Conservation (phyloP, 2,113 vertebrate species). For the Colistium nudipinnis region DNA sequence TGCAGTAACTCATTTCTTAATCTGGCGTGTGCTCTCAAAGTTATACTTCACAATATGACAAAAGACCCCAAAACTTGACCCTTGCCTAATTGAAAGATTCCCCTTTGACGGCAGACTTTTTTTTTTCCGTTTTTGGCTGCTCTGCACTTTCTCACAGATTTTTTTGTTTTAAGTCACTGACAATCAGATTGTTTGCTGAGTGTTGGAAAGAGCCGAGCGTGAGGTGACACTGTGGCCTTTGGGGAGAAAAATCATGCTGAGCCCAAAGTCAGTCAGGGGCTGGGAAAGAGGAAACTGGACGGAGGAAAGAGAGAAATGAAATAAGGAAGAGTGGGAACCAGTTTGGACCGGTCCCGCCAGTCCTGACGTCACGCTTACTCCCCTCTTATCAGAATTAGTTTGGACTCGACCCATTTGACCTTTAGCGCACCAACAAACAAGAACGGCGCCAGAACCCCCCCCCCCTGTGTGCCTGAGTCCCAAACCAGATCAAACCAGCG, state of each 20-base stretch:
- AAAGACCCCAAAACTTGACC: too few relatives aligned
- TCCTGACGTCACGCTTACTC: conserved; percentile 4
- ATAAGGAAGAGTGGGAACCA: conserved; percentile 65
- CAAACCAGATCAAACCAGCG: conserved; percentile 1
- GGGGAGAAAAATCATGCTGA: conserved; percentile 35
- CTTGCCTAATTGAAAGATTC: background rate
- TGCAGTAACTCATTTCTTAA: too few relatives aligned
- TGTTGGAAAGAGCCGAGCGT: conserved; percentile 2
- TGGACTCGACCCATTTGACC: too few relatives aligned
- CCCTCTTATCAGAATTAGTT: background rate
- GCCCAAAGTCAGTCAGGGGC: background rate
- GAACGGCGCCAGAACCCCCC: too few relatives aligned
- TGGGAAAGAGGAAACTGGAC: conserved; percentile 46
- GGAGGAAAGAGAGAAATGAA: conserved; percentile 61
- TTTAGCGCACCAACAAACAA: too few relatives aligned
- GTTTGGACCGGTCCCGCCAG: conserved; percentile 56
- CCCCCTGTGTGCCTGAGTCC: background rate
- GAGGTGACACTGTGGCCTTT: conserved; percentile 5
- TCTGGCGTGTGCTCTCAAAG: too few relatives aligned
- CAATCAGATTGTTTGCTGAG: background rate
- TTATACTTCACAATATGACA: too few relatives aligned
- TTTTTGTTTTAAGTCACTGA: background rate
- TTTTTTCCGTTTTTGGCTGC: background rate
- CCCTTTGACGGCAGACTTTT: background rate
- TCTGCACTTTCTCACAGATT: background rate